Percentiles rank a stretch among this genome's conserved stretches.
Evolutionary conservation across 2,113 vertebrate genomes (phyloP).

Genomic region (Pelodiscus sinensis): DNA sequence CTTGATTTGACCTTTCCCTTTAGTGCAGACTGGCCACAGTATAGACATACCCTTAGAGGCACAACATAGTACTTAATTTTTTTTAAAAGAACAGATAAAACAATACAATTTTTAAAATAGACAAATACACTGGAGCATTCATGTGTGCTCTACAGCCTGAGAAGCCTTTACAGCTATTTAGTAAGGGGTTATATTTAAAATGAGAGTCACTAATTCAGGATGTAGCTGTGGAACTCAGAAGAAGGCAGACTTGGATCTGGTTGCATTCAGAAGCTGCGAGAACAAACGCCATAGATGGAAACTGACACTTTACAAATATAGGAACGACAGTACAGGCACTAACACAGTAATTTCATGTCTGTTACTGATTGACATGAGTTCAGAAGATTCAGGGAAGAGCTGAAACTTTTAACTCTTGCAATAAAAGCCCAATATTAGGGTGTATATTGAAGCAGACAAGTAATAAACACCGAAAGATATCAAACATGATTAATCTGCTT

Average conservation of each 20-base stretch:
- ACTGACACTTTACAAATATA: not conserved
- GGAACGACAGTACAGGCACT: not conserved
- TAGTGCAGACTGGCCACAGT: too few species aligned
- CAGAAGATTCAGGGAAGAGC: slow-evolving; percentile 36
- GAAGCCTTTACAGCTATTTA: not conserved
- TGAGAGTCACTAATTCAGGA: not conserved
- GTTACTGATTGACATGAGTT: slow-evolving; percentile 27
- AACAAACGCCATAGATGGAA: not conserved
- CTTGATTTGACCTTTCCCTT: too few species aligned
- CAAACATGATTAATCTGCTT: slow-evolving; percentile 56
- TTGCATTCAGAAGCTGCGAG: not conserved
- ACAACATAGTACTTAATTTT: not conserved
- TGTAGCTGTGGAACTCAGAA: not conserved
- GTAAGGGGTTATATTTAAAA: not conserved
- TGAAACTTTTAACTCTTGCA: slow-evolving; percentile 53
- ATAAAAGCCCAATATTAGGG: slow-evolving; percentile 22
- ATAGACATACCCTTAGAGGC: not conserved
- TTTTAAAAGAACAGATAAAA: too few species aligned
- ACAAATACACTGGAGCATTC: not conserved
- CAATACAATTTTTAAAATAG: not conserved
- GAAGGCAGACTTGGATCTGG: not conserved
- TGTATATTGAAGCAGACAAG: slow-evolving; percentile 63
- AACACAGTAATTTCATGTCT: slow-evolving; percentile 14
- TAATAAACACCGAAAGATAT: slow-evolving; percentile 46
- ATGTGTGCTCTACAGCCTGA: not conserved